Conservation (phyloP, 1,140 invertebrate species). For the Solen grandis region DNA sequence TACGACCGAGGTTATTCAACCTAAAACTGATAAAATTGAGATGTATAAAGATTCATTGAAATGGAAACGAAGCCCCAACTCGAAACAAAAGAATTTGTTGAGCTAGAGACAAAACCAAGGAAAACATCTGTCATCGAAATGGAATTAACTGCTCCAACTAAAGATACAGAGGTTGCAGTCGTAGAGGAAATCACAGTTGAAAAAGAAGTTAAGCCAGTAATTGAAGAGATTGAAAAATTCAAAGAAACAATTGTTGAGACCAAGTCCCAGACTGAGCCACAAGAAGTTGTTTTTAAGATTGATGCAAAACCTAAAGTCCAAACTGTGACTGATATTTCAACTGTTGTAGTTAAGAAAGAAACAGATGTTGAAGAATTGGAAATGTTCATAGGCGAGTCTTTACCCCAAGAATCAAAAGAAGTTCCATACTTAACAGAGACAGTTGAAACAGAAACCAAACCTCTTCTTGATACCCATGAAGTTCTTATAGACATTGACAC, state of each 20-base stretch:
- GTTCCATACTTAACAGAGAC: background rate
- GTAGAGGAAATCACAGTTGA: conserved; percentile 10
- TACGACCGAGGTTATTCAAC: no score
- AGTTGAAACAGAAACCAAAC: background rate
- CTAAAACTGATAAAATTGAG: no score
- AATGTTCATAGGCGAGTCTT: no score
- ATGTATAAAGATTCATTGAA: no score
- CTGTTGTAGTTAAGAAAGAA: no score
- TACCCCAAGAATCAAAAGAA: no score
- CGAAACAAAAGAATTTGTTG: conserved; percentile 1
- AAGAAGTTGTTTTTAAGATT: conserved; percentile 31
- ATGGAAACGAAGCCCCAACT: no score
- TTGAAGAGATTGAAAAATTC: conserved; percentile 13
- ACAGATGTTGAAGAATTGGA: no score
- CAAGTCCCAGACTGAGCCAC: background rate
- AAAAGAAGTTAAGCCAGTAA: no score
- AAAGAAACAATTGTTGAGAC: conserved; percentile 32
- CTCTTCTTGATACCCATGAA: background rate
- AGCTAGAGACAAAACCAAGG: conserved; percentile 23
- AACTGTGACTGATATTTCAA: no score
- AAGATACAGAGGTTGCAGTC: conserved; percentile 40
- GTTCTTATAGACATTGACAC: background rate
- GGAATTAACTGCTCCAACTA: no score
- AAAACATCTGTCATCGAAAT: no score
- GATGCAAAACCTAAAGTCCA: conserved; percentile 27